A percentile compares a stretch with the other conserved stretches of the same genome.
phyloP scores from a whole-genome alignment of 2,888 invertebrate species.

The Stenurella melanura region DNA sequence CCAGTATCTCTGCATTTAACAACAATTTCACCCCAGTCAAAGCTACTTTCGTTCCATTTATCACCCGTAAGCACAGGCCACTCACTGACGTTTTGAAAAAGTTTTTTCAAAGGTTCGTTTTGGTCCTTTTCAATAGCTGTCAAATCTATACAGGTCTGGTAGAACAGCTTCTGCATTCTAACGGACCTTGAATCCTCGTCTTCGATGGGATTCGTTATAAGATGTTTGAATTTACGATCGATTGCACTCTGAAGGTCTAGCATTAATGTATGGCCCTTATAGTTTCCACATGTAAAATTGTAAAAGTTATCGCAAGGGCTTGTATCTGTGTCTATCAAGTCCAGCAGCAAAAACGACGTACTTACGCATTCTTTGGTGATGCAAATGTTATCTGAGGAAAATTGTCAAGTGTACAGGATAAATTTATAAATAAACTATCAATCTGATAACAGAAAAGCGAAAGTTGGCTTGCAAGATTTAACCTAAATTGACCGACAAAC shows the following conservation, averaged over 20 bases:
- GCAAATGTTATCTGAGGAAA: constrained; percentile 61
- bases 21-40: constrained; percentile 55
- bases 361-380: constrained; percentile 82
- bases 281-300: constrained; percentile 80
- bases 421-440: no score
- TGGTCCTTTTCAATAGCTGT: constrained; percentile 52
- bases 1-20: constrained; percentile 49
- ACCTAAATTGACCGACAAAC: no score
- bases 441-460: no score
- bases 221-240: constrained; percentile 46
- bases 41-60: constrained; percentile 56
- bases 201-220: constrained; percentile 50
- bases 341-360: constrained; percentile 81
- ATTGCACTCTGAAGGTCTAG: constrained; percentile 48
- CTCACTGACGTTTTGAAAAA: constrained; percentile 56
- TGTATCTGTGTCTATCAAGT: constrained; percentile 79
- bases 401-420: no score
- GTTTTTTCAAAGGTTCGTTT: constrained; percentile 47
- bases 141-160: constrained; percentile 52
- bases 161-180: constrained; percentile 53
- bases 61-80: constrained; percentile 60
- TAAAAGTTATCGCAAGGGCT: constrained; percentile 88
- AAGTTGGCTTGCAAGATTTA: no score
- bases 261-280: constrained; percentile 43
- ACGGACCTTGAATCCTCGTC: constrained; percentile 42